Conservation (phyloP, 2,888 invertebrate species). For the Dexiosoma caninum region DNA sequence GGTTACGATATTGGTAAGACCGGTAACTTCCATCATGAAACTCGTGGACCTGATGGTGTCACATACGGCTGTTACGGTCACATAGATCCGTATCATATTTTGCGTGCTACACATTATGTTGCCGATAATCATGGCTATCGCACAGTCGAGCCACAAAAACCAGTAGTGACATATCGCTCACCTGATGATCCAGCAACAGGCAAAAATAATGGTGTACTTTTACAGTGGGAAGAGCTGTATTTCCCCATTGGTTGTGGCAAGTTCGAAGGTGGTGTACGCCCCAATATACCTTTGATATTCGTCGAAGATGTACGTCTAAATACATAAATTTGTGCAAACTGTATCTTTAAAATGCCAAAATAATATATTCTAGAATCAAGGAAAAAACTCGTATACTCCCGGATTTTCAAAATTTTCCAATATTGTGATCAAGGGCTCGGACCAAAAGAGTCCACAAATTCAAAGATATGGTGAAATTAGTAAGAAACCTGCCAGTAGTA, state of each 20-base stretch:
- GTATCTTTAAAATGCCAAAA: slow-evolving; percentile 9
- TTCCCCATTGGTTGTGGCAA: slow-evolving; percentile 86
- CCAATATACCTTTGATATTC: slow-evolving; percentile 69
- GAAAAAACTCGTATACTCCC: slow-evolving; percentile 33
- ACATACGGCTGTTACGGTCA: slow-evolving; percentile 90
- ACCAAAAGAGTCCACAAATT: slow-evolving; percentile 68
- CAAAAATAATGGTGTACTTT: slow-evolving; percentile 79
- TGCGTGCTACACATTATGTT: slow-evolving; percentile 86
- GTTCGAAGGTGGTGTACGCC: slow-evolving; percentile 76
- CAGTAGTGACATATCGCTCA: slow-evolving; percentile 81
- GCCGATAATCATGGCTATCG: slow-evolving; percentile 88
- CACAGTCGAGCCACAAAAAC: slow-evolving; percentile 83
- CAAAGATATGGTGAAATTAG: slow-evolving; percentile 54
- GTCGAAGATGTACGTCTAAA: slow-evolving; percentile 69
- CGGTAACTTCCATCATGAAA: slow-evolving; percentile 89
- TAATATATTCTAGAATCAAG: slow-evolving; percentile 59
- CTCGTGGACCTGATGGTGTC: slow-evolving; percentile 85
- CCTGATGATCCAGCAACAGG: slow-evolving; percentile 68
- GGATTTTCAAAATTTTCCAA: slow-evolving; percentile 62
- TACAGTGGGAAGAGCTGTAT: slow-evolving; percentile 84
- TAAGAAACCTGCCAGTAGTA: slow-evolving; percentile 28
- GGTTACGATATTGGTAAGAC: slow-evolving; percentile 87
- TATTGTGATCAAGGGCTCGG: slow-evolving; percentile 66
- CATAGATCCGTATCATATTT: slow-evolving; percentile 83
- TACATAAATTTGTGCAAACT: neutral